Base-by-base conservation (phyloP, 2,888 invertebrate genomes). In the Syritta pipiens region DNA sequence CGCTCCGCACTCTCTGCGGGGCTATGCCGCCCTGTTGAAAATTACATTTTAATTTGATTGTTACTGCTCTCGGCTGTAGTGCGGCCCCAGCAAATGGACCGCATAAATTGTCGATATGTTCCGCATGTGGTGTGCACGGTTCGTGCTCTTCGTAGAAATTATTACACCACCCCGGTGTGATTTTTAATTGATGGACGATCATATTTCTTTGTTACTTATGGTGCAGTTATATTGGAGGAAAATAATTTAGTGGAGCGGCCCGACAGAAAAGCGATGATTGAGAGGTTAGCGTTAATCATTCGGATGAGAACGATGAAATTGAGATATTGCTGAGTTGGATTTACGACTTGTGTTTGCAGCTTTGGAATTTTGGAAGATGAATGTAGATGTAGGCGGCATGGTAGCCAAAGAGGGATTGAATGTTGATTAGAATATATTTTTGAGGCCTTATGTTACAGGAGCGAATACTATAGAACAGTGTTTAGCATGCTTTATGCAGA, bases 11-110 rank as follows among this genome's bases (percentile, higher is more conserved):
- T 24, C 57, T 14, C 72, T 26, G 65, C 53, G 65, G 75, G 65
- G 51, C 17, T 20, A 14, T 35, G 35, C 37, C 55, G 62, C 62
- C 42, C 53, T 72, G 57, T 77, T 71, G 77, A 60, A 77, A 77
- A 77, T 77, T 55, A 67, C 72, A 72, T 77, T 77, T 77, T 72
- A 72, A 77, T 77, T 77, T 77, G 77, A 77, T 72, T 72, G 53
- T 77, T 55, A 77, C 59, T 59, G 63, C 32, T 49, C 53, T 65
- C 20, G 63, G 24, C 22, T 57, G 63, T 57, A 42, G 63, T 71
- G 48, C 37, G 51, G 40, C 28, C 17, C 59, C 37, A 12, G 24
- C 32, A 49, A 37, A 72, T 60, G 72, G 53, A 46, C 71, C 63
- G 46, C 53, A 71, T 77, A 71, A 77, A 77, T 77, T 77, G 51